Conservation (phyloP, 2,113 vertebrate genomes). For the Malurus alboscapulatus region DNA sequence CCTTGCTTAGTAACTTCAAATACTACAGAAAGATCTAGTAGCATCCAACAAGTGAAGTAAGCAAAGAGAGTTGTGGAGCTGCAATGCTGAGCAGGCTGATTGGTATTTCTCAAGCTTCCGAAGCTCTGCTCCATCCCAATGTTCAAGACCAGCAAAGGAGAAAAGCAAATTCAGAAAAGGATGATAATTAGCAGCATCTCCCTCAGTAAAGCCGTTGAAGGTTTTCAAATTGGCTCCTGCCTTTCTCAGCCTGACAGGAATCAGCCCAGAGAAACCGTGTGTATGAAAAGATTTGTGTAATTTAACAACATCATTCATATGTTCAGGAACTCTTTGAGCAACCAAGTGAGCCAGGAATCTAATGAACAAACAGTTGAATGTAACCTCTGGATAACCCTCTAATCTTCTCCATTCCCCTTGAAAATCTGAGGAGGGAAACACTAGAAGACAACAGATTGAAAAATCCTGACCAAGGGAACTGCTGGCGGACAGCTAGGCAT, state of each 20-base stretch:
- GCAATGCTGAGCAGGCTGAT: slow-evolving; percentile 27
- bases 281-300: neutral
- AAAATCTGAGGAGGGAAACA: slow-evolving; percentile 10
- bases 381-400: slow-evolving; percentile 21
- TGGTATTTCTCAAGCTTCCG: slow-evolving; percentile 2
- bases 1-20: slow-evolving; percentile 17
- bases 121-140: neutral
- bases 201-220: slow-evolving; percentile 4
- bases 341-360: slow-evolving; percentile 11
- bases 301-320: neutral
- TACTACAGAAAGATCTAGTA: slow-evolving; percentile 23
- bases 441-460: slow-evolving; percentile 3
- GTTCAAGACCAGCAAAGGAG: slow-evolving; percentile 3
- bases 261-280: neutral
- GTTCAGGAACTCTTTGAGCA: neutral
- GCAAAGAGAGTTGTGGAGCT: neutral
- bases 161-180: neutral
- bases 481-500: neutral
- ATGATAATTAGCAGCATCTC: neutral
- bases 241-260: neutral
- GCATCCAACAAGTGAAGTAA: slow-evolving; percentile 34
- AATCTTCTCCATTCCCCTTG: slow-evolving; percentile 30
- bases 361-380: neutral
- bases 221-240: neutral
- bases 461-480: neutral